These are phyloP conservation scores for Amiota minor DNA, from an alignment of 2,888 invertebrate genomes.

Conservation along the genomic window DNA sequence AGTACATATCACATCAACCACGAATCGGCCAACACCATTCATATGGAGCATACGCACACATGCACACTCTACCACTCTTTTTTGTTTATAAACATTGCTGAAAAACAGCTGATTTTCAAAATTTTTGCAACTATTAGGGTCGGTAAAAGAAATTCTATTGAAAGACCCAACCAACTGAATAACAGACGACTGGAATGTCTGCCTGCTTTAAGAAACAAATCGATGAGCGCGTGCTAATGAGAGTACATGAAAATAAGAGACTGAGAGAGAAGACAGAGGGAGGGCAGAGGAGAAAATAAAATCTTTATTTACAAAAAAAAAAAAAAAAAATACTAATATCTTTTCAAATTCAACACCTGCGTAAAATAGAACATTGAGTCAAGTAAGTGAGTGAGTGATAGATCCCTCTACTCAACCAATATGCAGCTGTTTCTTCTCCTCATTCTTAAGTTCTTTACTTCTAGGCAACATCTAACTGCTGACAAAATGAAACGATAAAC, in stretches of 20 bases:
- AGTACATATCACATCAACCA: neutral
- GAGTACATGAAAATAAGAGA: neutral
- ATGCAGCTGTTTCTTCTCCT: too few species aligned
- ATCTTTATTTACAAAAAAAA: too few species aligned
- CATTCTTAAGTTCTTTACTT: too few species aligned
- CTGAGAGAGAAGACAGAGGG: slow-evolving; percentile 17
- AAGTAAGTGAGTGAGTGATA: too few species aligned
- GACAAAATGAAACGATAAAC: too few species aligned
- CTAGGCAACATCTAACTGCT: too few species aligned
- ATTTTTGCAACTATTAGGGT: slow-evolving; percentile 38
- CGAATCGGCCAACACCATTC: neutral
- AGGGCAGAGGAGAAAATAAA: slow-evolving; percentile 5
- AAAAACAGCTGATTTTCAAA: slow-evolving; percentile 61
- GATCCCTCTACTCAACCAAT: too few species aligned
- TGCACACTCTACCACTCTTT: slow-evolving; percentile 1
- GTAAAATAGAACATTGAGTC: too few species aligned
- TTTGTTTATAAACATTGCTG: slow-evolving; percentile 66
- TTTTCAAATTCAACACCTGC: too few species aligned
- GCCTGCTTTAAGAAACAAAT: too few species aligned
- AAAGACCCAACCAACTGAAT: neutral
- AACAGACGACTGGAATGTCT: slow-evolving; percentile 3
- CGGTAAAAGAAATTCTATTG: slow-evolving; percentile 40
- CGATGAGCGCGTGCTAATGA: too few species aligned
- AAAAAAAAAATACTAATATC: too few species aligned
- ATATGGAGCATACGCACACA: slow-evolving; percentile 31